phyloP scores from a whole-genome alignment of 2,888 invertebrate genomes.

The Cosmia pyralina region DNA sequence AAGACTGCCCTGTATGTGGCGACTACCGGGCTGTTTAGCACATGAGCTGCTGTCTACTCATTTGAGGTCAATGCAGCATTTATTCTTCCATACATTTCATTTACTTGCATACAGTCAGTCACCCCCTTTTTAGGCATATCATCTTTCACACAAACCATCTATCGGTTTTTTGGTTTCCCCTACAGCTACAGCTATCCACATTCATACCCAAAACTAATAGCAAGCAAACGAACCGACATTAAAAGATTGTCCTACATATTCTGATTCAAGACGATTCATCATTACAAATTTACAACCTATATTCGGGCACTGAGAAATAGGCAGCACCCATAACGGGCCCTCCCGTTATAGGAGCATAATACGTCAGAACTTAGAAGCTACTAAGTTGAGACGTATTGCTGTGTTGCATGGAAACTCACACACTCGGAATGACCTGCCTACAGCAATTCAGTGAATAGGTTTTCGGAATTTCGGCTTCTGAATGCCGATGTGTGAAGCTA shows the following conservation, averaged over 20 bases:
- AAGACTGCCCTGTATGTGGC: no score
- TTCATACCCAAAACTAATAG: not conserved
- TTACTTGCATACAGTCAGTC: no score
- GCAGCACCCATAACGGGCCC: not conserved
- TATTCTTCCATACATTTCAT: not conserved
- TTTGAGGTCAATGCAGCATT: not conserved
- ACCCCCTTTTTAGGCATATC: not conserved
- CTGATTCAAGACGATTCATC: not conserved
- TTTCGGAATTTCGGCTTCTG: not conserved
- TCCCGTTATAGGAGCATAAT: not conserved
- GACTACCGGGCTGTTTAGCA: no score
- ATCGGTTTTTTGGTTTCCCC: not conserved
- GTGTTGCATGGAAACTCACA: not conserved
- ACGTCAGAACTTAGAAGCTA: not conserved
- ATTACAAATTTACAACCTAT: conserved; percentile 14
- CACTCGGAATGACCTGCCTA: not conserved
- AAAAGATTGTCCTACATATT: conserved; percentile 1
- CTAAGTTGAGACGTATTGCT: not conserved
- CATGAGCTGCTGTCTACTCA: no score
- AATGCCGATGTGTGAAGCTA: not conserved
- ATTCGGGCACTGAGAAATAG: not conserved
- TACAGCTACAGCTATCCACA: not conserved
- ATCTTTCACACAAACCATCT: not conserved
- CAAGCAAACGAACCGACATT: not conserved
- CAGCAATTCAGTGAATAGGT: not conserved